phyloP scores from a whole-genome alignment of 2,888 invertebrate species.

The Ophion ellenae region DNA sequence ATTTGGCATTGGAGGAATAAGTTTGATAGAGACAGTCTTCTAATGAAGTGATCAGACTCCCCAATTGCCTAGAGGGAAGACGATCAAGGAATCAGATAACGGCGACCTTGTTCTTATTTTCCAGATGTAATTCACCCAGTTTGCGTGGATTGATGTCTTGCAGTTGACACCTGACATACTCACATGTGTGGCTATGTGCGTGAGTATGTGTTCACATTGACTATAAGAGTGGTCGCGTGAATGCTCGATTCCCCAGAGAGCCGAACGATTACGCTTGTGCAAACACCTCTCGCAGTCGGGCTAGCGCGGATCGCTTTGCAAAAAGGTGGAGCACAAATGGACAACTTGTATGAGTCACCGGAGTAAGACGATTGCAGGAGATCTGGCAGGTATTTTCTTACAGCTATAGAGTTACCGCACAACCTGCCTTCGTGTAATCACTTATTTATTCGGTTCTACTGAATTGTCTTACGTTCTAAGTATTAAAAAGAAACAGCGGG shows the following conservation, averaged over 20 bases:
- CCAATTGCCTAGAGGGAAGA: not conserved
- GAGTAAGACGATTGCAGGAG: slow-evolving; percentile 3
- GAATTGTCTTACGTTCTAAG: slow-evolving; percentile 2
- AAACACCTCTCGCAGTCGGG: slow-evolving; percentile 27
- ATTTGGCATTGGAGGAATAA: no score
- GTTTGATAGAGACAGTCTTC: no score
- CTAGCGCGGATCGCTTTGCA: slow-evolving; percentile 39
- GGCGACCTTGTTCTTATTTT: slow-evolving; percentile 72
- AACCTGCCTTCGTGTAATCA: slow-evolving; percentile 7
- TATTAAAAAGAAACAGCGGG: not conserved
- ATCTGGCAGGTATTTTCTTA: slow-evolving; percentile 23
- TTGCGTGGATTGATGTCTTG: not conserved
- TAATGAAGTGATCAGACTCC: not conserved
- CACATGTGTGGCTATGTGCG: not conserved
- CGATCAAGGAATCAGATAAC: slow-evolving; percentile 44
- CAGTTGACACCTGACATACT: not conserved
- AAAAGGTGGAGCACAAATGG: slow-evolving; percentile 5
- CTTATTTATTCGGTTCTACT: slow-evolving; percentile 10
- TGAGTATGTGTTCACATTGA: not conserved
- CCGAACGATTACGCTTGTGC: slow-evolving; percentile 41
- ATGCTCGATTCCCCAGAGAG: slow-evolving; percentile 46
- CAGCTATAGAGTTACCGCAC: slow-evolving; percentile 17
- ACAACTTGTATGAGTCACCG: not conserved
- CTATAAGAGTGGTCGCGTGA: slow-evolving; percentile 37
- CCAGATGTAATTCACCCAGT: slow-evolving; percentile 58